Percentiles rank a stretch among this genome's conserved stretches.
These are phyloP conservation scores for Diachasmimorpha longicaudata DNA, from an alignment of 1,140 invertebrate species.

Conservation along the genomic window DNA sequence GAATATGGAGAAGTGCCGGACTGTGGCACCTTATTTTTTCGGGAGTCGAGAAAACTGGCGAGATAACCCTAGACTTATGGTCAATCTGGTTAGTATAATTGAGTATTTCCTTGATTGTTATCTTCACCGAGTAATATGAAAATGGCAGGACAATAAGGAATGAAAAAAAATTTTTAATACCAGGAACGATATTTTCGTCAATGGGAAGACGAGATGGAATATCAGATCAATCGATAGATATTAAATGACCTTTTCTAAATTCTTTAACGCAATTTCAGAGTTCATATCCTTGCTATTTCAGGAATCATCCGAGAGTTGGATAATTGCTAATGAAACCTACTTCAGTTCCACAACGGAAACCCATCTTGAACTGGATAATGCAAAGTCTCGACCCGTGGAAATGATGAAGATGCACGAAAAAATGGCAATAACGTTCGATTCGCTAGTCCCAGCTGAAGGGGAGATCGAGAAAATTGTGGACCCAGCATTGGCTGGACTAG, in stretches of 20 bases:
- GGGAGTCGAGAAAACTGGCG: slow-evolving; percentile 14
- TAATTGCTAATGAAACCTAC: neutral
- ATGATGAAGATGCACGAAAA: neutral
- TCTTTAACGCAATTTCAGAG: neutral
- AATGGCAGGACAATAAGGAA: no score
- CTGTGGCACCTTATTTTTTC: slow-evolving; percentile 14
- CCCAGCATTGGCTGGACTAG: slow-evolving; percentile 11
- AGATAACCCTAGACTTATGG: neutral
- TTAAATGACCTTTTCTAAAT: neutral
- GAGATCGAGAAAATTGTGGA: neutral
- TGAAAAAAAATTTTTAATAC: no score
- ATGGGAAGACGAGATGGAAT: no score
- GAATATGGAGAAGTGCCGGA: slow-evolving; percentile 10
- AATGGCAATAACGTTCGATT: slow-evolving; percentile 9
- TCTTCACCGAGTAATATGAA: no score
- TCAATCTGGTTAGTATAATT: slow-evolving; percentile 8
- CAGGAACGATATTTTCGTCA: no score
- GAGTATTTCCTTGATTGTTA: no score
- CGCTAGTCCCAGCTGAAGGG: neutral
- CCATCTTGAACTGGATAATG: neutral
- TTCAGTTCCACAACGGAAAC: slow-evolving; percentile 17
- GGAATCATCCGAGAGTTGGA: slow-evolving; percentile 9
- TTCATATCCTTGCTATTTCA: neutral
- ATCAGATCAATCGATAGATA: no score
- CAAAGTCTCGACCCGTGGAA: neutral